Evolutionary conservation across 2,888 invertebrate genomes (phyloP).

Genomic region (Pachymerium ferrugineum): DNA sequence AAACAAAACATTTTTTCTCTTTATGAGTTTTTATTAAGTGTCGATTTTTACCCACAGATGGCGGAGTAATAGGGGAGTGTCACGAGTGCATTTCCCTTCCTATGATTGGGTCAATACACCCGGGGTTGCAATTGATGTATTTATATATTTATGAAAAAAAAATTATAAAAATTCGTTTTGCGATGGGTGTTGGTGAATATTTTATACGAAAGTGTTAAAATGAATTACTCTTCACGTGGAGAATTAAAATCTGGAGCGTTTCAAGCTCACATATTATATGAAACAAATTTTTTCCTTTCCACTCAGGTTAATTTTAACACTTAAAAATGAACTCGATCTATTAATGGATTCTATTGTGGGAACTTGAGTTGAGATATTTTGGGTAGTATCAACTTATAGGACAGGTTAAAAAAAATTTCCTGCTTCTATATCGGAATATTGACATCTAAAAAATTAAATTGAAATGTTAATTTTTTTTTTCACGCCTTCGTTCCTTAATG

Average conservation of each 20-base stretch:
- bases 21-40: not conserved
- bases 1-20: not conserved
- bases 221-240: no score
- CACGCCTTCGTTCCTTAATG: not conserved
- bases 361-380: not conserved
- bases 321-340: not conserved
- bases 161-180: not conserved
- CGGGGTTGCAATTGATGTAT: not conserved
- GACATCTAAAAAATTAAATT: not conserved
- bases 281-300: not conserved
- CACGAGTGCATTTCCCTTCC: not conserved
- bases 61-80: not conserved
- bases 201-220: no score
- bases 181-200: not conserved
- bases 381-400: not conserved
- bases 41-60: not conserved
- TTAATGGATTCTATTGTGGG: not conserved
- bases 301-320: not conserved
- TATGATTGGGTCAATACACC: slow-evolving; percentile 12
- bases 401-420: no score
- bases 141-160: no score
- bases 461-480: not conserved
- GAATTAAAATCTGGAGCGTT: no score
- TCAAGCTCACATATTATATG: not conserved
- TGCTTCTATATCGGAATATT: no score